Evolutionary conservation across 2,797 vertebrate genomes (phyloP).

Genomic region (Sebastes oblongus): DNA sequence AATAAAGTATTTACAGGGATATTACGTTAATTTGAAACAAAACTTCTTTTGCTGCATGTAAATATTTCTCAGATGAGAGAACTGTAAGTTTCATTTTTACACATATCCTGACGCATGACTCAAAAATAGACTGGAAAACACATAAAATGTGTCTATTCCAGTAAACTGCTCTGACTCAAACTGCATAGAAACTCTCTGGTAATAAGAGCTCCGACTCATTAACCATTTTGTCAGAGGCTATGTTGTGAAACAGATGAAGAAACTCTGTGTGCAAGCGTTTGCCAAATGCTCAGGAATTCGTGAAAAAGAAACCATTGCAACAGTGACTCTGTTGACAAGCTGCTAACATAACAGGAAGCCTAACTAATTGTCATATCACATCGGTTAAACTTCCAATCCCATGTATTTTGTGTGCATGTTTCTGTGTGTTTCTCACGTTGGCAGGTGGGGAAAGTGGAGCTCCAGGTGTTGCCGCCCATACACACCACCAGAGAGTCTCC

Average conservation of each 20-base stretch:
- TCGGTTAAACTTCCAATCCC: background rate
- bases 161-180: background rate
- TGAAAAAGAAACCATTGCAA: background rate
- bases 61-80: background rate
- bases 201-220: background rate
- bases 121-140: background rate
- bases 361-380: background rate
- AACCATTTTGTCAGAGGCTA: background rate
- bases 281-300: background rate
- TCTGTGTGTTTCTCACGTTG: conserved; percentile 83
- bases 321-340: background rate
- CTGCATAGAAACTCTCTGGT: background rate
- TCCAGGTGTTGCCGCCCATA: conserved; percentile 87
- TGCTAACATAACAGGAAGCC: background rate
- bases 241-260: conserved; percentile 14
- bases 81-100: background rate
- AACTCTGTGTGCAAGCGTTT: background rate
- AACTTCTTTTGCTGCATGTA: background rate
- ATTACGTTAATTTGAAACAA: background rate
- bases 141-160: background rate
- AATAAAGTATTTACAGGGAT: background rate
- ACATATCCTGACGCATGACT: background rate
- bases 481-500: conserved; percentile 86
- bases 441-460: conserved; percentile 87
- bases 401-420: background rate